Evolutionary conservation across 1,140 invertebrate species (phyloP), one percentile per base, ranked within the genome.

Genomic region (Aplysia californica): DNA sequence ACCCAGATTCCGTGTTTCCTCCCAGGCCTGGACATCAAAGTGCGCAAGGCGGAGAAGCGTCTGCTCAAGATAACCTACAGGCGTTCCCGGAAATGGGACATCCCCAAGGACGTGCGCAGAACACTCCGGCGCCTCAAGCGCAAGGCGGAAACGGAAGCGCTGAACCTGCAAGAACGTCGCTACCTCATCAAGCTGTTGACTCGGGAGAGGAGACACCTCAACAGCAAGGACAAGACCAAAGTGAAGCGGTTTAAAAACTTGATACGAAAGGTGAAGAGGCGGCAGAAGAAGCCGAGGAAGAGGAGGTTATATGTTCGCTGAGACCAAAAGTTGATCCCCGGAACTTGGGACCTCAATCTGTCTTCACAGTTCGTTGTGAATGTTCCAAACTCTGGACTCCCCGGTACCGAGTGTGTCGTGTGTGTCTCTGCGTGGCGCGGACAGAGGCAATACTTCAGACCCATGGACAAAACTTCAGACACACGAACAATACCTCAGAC

Each of bases 201-300:
- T 15, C 36, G 41, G 36, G 26, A 65, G 20, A 35, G 72, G 1
- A 65, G 35, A 55, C 58, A 75, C 38, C 55, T 75, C n/a, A 66
- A 39, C 61, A 75, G 72, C 61, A 75, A 75, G 33, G 72, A 75
- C 61, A 75, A 75, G 66, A 75, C 58, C 23, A 75, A 75, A 66
- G 23, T 75, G 23, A 64, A 75, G 59, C 58, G 61, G 23, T 75
- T 75, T 41, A 64, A 66, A 66, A 65, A 55, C 33, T 75, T 75
- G 61, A 75, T 75, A 29, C 58, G 72, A 21, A 61, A 61, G 29
- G 10, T 6, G 26, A 61, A 61, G 44, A 50, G n/a, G n/a, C 55
- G 70, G 26, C 58, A 75, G 23, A 73, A 41, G 3, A 65, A 66
- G 26, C 26, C 31, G 29, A 18, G 72, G 21, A 65, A 44, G 35